Conservation (phyloP, 35 echinoderm and acorn worm genomes). For the Ophiothrix spiculata region DNA sequence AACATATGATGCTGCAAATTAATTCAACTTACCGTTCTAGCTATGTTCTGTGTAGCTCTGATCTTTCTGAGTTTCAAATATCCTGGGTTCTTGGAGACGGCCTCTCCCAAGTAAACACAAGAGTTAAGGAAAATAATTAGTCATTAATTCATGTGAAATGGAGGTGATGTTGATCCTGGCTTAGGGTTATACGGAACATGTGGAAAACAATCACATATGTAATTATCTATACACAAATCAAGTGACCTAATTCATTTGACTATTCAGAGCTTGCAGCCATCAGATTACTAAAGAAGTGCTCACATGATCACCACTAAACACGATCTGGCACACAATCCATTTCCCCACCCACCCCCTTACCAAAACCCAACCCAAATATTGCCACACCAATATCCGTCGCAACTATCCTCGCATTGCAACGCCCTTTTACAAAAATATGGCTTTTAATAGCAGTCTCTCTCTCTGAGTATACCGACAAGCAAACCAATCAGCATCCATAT, state of each 20-base stretch:
- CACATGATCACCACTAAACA: slow-evolving; percentile 33
- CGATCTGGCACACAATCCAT: slow-evolving; percentile 8
- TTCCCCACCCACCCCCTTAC: slow-evolving; percentile 18
- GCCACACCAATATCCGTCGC: neutral
- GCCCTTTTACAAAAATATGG: slow-evolving; percentile 15
- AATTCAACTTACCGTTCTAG: slow-evolving; percentile 97
- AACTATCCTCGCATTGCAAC: neutral
- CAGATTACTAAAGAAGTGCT: slow-evolving; percentile 99
- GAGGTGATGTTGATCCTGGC: neutral
- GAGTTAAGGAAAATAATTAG: slow-evolving; percentile 52
- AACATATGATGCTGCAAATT: too few species aligned
- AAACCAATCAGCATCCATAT: neutral
- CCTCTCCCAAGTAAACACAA: slow-evolving; percentile 71
- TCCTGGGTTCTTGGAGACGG: slow-evolving; percentile 83
- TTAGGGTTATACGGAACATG: neutral
- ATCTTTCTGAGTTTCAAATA: slow-evolving; percentile 97
- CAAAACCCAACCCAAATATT: slow-evolving; percentile 37
- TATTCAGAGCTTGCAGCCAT: slow-evolving; percentile 28
- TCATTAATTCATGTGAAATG: neutral
- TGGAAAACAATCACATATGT: neutral
- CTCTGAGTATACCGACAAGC: neutral
- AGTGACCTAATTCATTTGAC: neutral
- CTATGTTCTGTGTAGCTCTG: slow-evolving; percentile 96
- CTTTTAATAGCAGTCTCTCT: slow-evolving; percentile 11
- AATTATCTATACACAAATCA: neutral